Percentiles rank a stretch among this genome's conserved stretches.
These are phyloP conservation scores for Pseudochirops corinnae DNA, from an alignment of 2,797 vertebrate genomes.

Conservation along the genomic window DNA sequence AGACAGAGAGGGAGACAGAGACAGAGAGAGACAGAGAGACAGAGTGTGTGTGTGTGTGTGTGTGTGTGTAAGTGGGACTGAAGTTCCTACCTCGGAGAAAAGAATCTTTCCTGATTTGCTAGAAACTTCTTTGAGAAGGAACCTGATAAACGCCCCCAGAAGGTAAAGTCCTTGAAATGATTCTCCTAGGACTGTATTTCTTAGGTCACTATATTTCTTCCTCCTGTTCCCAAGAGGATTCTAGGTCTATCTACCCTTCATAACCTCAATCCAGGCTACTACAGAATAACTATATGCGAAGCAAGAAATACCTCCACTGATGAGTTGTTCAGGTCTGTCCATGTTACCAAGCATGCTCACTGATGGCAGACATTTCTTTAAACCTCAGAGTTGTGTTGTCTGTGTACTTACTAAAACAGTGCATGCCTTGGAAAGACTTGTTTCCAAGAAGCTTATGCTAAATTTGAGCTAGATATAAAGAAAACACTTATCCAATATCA, in stretches of 20 bases:
- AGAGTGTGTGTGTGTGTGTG: neutral
- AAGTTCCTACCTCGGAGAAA: too few relatives aligned
- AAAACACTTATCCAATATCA: conserved; percentile 87
- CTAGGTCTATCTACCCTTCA: neutral
- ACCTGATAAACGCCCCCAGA: neutral
- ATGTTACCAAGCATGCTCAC: conserved; percentile 64
- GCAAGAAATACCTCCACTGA: neutral
- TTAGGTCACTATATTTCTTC: neutral
- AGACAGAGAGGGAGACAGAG: too few relatives aligned
- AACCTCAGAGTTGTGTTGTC: conserved; percentile 83
- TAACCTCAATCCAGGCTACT: neutral
- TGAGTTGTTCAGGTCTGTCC: conserved; percentile 57
- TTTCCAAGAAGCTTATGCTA: conserved; percentile 87
- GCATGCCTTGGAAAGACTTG: conserved; percentile 85
- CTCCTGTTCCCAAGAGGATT: neutral
- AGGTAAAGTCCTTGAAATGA: neutral
- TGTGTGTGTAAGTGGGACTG: too few relatives aligned
- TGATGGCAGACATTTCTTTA: conserved; percentile 85
- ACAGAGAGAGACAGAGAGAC: too few relatives aligned
- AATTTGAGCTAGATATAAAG: conserved; percentile 85
- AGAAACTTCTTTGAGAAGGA: neutral
- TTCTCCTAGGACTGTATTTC: neutral
- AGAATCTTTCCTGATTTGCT: neutral
- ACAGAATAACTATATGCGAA: neutral
- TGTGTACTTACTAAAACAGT: conserved; percentile 83